These are phyloP conservation scores for Sarcophilus harrisii DNA, from an alignment of 2,797 vertebrate genomes.

Conservation along the genomic window DNA sequence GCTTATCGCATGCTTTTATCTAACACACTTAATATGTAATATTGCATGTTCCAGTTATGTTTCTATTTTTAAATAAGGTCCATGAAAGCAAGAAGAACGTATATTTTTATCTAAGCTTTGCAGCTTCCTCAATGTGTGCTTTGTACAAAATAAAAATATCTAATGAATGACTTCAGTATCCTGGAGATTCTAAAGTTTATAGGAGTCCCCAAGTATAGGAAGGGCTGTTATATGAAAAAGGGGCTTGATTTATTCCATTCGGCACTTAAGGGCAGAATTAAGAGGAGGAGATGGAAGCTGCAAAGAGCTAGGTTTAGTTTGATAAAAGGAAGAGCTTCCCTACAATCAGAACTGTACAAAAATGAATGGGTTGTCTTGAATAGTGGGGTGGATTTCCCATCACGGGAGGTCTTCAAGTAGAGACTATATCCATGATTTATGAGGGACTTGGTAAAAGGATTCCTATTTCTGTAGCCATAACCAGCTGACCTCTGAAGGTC, in stretches of 20 bases:
- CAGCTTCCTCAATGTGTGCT: neutral
- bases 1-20: neutral
- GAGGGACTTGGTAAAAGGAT: neutral
- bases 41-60: neutral
- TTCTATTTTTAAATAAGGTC: neutral
- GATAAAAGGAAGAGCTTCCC: neutral
- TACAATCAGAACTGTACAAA: neutral
- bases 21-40: neutral
- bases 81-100: neutral
- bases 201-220: neutral
- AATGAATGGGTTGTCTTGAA: neutral
- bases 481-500: neutral
- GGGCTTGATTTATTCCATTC: neutral
- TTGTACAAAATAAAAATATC: neutral
- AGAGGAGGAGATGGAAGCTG: neutral
- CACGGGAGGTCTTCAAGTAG: neutral
- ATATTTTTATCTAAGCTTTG: neutral
- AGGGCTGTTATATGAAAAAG: neutral
- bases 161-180: neutral
- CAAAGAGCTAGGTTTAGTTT: neutral
- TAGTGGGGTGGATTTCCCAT: neutral
- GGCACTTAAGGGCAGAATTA: neutral
- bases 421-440: neutral
- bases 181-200: neutral
- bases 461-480: neutral